These are phyloP conservation scores for Mayetiola destructor DNA, from an alignment of 2,888 invertebrate species.

Conservation along the genomic window DNA sequence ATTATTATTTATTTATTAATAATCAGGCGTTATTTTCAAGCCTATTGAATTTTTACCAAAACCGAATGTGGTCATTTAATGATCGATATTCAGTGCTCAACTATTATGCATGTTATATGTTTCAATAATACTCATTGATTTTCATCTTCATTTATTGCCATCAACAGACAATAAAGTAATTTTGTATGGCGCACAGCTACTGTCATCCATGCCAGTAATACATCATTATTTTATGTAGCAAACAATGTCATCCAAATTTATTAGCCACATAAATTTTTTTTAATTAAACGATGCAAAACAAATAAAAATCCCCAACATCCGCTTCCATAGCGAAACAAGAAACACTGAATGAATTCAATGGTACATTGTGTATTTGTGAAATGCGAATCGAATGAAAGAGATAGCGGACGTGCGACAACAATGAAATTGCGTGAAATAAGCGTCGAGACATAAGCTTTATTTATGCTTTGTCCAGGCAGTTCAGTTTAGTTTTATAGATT, in stretches of 20 bases:
- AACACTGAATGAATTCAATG: too few species aligned
- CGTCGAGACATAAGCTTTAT: conserved; percentile 8
- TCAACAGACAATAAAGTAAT: neutral
- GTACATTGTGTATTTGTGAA: too few species aligned
- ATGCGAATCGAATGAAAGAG: neutral
- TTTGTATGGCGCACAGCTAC: neutral
- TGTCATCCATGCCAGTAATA: neutral
- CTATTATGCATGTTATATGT: too few species aligned
- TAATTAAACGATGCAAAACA: neutral
- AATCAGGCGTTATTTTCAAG: neutral
- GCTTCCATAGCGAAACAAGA: neutral
- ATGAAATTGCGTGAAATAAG: too few species aligned
- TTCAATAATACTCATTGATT: too few species aligned
- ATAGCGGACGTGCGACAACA: neutral
- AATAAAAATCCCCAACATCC: neutral
- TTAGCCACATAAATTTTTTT: neutral
- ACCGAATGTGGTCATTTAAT: neutral
- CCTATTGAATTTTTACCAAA: neutral
- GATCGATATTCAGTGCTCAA: too few species aligned
- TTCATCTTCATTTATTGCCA: neutral
- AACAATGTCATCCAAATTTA: neutral
- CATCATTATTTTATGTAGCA: neutral
- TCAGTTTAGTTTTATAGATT: neutral
- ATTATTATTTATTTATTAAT: neutral
- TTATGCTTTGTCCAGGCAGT: neutral